Evolutionary conservation across 2,888 invertebrate genomes (phyloP).

Genomic region (Troides oblongomaculatus): DNA sequence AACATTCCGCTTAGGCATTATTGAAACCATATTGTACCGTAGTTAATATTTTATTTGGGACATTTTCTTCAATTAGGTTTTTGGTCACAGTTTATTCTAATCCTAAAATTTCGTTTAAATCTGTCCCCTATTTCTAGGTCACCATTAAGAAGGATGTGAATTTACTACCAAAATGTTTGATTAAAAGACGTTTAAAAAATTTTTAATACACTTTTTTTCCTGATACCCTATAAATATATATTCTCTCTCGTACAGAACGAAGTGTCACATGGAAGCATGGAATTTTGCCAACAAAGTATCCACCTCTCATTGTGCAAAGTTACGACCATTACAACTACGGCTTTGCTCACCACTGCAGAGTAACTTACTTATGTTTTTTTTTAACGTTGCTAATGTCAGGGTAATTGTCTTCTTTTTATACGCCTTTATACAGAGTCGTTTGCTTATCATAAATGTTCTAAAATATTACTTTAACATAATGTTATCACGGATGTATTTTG

Average conservation of each 20-base stretch:
- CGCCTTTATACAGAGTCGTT: neutral
- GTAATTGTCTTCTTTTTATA: neutral
- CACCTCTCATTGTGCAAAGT: slow-evolving; percentile 37
- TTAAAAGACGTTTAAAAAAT: neutral
- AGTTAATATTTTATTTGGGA: too few species aligned
- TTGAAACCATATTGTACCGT: too few species aligned
- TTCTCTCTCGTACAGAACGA: slow-evolving; percentile 34
- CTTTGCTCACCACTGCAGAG: slow-evolving; percentile 17
- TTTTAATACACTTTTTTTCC: neutral
- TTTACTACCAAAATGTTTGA: neutral
- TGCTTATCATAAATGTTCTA: neutral
- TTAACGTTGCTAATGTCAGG: slow-evolving; percentile 2
- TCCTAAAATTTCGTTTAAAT: too few species aligned
- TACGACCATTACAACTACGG: slow-evolving; percentile 30
- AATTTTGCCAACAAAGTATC: slow-evolving; percentile 37
- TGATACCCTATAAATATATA: slow-evolving; percentile 41
- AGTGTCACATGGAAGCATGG: slow-evolving; percentile 34
- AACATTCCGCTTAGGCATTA: too few species aligned
- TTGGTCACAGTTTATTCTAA: too few species aligned
- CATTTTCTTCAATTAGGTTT: too few species aligned
- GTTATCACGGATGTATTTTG: neutral
- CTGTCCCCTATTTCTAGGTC: too few species aligned
- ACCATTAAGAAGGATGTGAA: too few species aligned
- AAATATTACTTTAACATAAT: neutral
- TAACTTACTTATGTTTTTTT: slow-evolving; percentile 16